Percentiles rank a stretch among this genome's conserved stretches.
phyloP scores from a whole-genome alignment of 2,888 invertebrate species.

The Eupeodes luniger region DNA sequence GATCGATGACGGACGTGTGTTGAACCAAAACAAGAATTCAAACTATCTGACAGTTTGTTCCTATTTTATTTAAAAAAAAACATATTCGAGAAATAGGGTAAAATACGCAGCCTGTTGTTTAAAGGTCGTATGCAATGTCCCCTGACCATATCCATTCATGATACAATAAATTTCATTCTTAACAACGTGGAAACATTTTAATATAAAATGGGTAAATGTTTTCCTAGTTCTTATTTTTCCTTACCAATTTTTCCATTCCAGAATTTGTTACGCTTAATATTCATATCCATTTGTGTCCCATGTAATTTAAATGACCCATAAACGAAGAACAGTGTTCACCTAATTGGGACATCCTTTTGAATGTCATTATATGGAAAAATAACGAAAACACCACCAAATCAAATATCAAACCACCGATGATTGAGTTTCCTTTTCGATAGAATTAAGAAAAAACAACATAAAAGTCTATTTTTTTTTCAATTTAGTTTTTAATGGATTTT shows the following conservation, averaged over 20 bases:
- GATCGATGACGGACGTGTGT: not conserved
- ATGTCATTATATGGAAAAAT: conserved; percentile 26
- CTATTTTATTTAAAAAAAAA: conserved; percentile 45
- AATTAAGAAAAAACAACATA: conserved; percentile 27
- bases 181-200: conserved; percentile 56
- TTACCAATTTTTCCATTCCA: conserved; percentile 5
- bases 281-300: conserved; percentile 27
- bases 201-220: conserved; percentile 64
- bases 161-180: conserved; percentile 69
- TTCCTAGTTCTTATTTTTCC: not conserved
- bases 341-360: conserved; percentile 59
- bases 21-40: conserved; percentile 8
- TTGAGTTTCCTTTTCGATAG: not conserved
- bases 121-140: not conserved
- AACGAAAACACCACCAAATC: not conserved
- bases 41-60: conserved; percentile 25
- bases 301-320: conserved; percentile 61
- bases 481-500: conserved; percentile 66
- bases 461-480: conserved; percentile 47
- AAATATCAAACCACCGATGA: conserved; percentile 18
- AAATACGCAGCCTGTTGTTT: not conserved
- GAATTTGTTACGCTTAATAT: conserved; percentile 11
- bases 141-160: conserved; percentile 45
- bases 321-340: conserved; percentile 11
- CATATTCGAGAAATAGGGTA: conserved; percentile 24